These are phyloP conservation scores for Molossus alvarezi DNA, from an alignment of 2,797 vertebrate species.

Conservation along the genomic window DNA sequence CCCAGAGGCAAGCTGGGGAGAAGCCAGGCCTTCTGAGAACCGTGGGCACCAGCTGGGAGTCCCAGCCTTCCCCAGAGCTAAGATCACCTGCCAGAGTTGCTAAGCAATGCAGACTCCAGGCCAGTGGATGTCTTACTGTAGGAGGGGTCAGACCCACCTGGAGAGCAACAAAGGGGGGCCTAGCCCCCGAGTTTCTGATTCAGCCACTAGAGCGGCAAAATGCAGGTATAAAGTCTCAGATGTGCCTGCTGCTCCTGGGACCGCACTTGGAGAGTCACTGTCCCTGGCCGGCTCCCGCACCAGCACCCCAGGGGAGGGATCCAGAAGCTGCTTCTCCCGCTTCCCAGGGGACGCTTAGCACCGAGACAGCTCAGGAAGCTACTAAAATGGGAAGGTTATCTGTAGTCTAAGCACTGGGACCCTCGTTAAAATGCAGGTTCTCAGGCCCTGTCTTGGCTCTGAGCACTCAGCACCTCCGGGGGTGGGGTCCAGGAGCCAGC, in stretches of 20 bases:
- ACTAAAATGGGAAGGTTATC: background rate
- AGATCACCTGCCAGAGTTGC: rapidly evolving
- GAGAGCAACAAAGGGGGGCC: background rate
- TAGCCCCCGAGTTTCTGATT: background rate
- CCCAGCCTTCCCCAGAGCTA: background rate
- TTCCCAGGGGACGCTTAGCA: background rate
- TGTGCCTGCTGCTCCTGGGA: no score
- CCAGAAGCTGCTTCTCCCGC: background rate
- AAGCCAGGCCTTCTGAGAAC: background rate
- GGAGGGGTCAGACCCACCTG: background rate
- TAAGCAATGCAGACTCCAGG: background rate
- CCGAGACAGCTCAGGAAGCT: background rate
- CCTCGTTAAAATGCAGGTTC: background rate
- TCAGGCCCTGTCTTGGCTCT: background rate
- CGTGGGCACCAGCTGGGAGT: background rate
- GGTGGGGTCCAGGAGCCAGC: background rate
- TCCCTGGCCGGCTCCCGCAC: background rate
- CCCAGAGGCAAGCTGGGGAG: background rate
- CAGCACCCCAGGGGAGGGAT: background rate
- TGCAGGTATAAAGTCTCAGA: background rate
- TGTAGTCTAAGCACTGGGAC: background rate
- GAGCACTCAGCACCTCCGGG: background rate
- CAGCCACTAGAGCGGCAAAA: no score
- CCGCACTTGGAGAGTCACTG: background rate
- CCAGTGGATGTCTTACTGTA: background rate